phyloP scores from a whole-genome alignment of 2,888 invertebrate genomes.

The Conchocele bisecta region DNA sequence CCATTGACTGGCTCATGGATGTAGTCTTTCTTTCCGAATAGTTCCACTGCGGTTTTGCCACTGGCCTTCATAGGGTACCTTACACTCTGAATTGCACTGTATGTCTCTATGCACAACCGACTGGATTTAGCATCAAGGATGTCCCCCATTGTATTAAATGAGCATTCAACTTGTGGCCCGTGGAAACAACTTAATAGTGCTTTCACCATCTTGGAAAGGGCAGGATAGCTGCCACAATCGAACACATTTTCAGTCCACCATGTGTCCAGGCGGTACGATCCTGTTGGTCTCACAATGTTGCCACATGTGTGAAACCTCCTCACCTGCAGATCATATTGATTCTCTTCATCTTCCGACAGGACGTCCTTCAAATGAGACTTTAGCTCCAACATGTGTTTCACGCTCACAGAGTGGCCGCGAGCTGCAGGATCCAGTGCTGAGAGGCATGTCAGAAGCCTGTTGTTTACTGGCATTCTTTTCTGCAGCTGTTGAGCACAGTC shows the following conservation, averaged over 20 bases:
- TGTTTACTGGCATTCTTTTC: too few relatives aligned
- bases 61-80: conserved; percentile 52
- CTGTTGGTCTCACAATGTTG: too few relatives aligned
- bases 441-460: too few relatives aligned
- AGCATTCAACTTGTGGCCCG: conserved; percentile 55
- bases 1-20: conserved; percentile 30
- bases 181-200: conserved; percentile 50
- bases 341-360: too few relatives aligned
- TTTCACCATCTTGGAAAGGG: conserved; percentile 33
- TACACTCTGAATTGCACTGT: conserved; percentile 46
- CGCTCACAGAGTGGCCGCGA: too few relatives aligned
- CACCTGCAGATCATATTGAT: too few relatives aligned
- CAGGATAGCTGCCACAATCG: conserved; percentile 16
- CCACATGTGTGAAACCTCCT: too few relatives aligned
- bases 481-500: too few relatives aligned
- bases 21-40: conserved; percentile 30
- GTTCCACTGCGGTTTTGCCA: conserved; percentile 25
- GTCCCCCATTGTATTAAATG: conserved; percentile 60
- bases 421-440: too few relatives aligned
- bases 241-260: conserved; percentile 32
- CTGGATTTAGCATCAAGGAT: conserved; percentile 45
- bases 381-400: too few relatives aligned
- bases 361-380: too few relatives aligned
- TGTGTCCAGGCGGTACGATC: conserved; percentile 12
- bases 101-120: conserved; percentile 38